These are phyloP conservation scores for Cephus pulcher DNA, from an alignment of 2,888 invertebrate genomes.

Conservation along the genomic window DNA sequence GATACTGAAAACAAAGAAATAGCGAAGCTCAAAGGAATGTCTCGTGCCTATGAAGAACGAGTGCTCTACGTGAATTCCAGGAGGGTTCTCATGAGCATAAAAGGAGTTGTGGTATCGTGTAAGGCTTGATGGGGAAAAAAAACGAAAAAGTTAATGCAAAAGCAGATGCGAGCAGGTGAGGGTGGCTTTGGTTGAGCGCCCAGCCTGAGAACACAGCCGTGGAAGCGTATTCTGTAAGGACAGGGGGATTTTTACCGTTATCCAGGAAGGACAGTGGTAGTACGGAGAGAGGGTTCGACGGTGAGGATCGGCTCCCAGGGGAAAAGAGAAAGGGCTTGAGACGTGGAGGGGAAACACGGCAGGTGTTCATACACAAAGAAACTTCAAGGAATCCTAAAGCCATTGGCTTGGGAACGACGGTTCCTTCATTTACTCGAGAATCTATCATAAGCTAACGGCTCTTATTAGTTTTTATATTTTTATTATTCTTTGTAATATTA, in stretches of 20 bases:
- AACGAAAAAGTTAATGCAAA: neutral
- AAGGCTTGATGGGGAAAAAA: constrained; percentile 2
- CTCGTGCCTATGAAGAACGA: neutral
- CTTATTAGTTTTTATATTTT: neutral
- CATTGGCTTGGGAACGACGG: constrained; percentile 33
- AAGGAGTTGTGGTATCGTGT: neutral
- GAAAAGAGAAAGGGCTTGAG: constrained; percentile 27
- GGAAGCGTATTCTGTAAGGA: neutral
- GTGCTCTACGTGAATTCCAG: neutral
- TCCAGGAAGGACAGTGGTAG: constrained; percentile 38
- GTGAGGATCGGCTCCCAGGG: constrained; percentile 24
- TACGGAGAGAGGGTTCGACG: constrained; percentile 24
- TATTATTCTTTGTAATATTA: neutral
- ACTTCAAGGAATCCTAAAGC: constrained; percentile 52
- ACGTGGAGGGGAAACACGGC: constrained; percentile 51
- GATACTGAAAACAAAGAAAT: neutral
- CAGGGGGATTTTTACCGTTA: constrained; percentile 47
- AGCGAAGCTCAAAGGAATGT: neutral
- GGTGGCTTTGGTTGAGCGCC: constrained; percentile 24
- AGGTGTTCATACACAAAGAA: constrained; percentile 60
- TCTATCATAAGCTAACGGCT: neutral
- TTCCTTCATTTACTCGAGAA: neutral
- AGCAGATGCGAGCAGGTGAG: constrained; percentile 6
- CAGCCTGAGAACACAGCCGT: constrained; percentile 16
- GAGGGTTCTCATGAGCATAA: neutral